These are phyloP conservation scores for Aphelocoma coerulescens DNA, from an alignment of 2,113 vertebrate species.

Conservation along the genomic window DNA sequence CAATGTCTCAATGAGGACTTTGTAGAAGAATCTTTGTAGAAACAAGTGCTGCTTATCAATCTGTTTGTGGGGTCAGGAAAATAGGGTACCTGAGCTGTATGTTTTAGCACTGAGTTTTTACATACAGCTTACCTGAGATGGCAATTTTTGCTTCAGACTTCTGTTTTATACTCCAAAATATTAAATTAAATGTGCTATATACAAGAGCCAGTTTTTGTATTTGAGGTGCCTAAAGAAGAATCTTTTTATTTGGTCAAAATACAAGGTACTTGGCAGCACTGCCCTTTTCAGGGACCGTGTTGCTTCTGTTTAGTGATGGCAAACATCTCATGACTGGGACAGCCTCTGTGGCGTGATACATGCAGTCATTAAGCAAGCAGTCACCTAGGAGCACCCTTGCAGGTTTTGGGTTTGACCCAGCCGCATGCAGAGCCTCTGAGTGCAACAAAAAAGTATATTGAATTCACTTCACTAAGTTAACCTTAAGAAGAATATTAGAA, in stretches of 20 bases:
- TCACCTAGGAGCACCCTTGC: neutral
- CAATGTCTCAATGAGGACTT: neutral
- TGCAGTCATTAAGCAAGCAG: neutral
- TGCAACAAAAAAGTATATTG: neutral
- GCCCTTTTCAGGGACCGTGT: neutral
- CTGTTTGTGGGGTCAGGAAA: neutral
- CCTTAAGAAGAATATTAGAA: constrained; percentile 40
- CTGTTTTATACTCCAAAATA: neutral
- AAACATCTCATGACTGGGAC: neutral
- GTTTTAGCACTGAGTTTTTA: neutral
- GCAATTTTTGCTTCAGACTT: neutral
- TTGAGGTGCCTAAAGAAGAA: neutral
- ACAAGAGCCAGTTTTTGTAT: neutral
- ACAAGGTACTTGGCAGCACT: neutral
- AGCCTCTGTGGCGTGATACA: neutral
- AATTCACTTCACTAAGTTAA: constrained; percentile 46
- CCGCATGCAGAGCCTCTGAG: neutral
- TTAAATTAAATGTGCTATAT: neutral
- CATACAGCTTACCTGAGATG: neutral
- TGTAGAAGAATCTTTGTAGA: neutral
- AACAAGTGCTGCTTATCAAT: neutral
- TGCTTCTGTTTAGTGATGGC: neutral
- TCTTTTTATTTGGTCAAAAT: neutral
- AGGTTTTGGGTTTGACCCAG: constrained; percentile 1
- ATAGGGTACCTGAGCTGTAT: fast-evolving